A percentile compares a stretch with the other conserved stretches of the same genome.
These are phyloP conservation scores for Phataginus tricuspis DNA, from an alignment of 2,797 vertebrate species.

Conservation along the genomic window DNA sequence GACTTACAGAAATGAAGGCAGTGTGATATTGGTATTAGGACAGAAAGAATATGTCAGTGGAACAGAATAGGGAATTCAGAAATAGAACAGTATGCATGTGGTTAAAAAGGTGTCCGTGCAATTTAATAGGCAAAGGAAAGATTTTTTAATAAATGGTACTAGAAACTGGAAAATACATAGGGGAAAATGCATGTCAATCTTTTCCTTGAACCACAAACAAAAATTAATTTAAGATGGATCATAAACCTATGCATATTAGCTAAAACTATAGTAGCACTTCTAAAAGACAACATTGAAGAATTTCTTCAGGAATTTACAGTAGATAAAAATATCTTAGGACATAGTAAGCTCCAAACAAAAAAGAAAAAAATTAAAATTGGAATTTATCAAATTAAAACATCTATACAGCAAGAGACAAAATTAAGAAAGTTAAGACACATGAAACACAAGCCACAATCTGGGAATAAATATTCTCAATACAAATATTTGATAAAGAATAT, in stretches of 20 bases:
- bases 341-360: not conserved
- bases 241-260: not conserved
- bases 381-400: not conserved
- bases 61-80: not conserved
- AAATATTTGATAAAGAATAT: not conserved
- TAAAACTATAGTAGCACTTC: not conserved
- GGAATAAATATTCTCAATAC: not conserved
- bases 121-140: not conserved
- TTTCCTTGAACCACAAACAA: not conserved
- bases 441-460: not conserved
- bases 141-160: not conserved
- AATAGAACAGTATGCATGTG: not conserved
- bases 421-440: not conserved
- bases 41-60: not conserved
- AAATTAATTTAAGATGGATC: not conserved
- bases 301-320: not conserved
- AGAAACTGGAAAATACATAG: not conserved
- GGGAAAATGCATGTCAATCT: not conserved
- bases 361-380: constrained; percentile 25
- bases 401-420: not conserved
- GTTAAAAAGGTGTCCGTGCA: not conserved
- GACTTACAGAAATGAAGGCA: not conserved
- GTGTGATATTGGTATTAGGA: not conserved
- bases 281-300: not conserved
- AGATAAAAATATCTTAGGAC: not conserved